phyloP scores from a whole-genome alignment of 2,888 invertebrate species.

The Trachelus stipa region DNA sequence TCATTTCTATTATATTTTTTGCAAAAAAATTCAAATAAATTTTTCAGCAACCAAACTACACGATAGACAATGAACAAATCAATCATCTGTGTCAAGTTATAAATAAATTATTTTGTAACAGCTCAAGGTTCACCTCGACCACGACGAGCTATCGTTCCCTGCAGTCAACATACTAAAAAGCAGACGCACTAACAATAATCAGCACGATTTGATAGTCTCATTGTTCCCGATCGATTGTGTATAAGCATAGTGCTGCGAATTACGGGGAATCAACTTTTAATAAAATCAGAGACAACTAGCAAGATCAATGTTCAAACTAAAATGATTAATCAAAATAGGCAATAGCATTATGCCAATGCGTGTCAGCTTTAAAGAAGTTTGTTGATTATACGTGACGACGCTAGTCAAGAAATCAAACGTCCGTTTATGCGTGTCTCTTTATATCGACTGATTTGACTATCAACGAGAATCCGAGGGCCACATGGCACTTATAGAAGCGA shows the following conservation, averaged over 20 bases:
- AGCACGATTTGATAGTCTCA: background rate
- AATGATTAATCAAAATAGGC: background rate
- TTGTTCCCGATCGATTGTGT: background rate
- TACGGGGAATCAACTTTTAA: background rate
- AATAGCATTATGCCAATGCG: background rate
- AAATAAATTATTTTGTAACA: background rate
- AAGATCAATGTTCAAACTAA: background rate
- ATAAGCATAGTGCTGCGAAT: background rate
- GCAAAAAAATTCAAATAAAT: background rate
- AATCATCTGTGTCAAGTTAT: background rate
- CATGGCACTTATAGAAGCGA: background rate
- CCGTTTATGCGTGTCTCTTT: background rate
- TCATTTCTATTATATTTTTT: background rate
- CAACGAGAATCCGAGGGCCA: background rate
- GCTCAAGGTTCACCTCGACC: background rate
- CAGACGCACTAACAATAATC: background rate
- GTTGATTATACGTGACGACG: background rate
- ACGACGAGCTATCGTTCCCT: background rate
- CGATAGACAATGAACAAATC: background rate
- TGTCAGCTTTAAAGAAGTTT: background rate
- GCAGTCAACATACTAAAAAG: background rate
- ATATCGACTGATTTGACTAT: background rate
- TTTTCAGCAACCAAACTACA: background rate
- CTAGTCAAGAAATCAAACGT: background rate
- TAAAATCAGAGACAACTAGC: background rate